phyloP scores from a whole-genome alignment of 2,113 vertebrate genomes.

The Dromaius novaehollandiae region DNA sequence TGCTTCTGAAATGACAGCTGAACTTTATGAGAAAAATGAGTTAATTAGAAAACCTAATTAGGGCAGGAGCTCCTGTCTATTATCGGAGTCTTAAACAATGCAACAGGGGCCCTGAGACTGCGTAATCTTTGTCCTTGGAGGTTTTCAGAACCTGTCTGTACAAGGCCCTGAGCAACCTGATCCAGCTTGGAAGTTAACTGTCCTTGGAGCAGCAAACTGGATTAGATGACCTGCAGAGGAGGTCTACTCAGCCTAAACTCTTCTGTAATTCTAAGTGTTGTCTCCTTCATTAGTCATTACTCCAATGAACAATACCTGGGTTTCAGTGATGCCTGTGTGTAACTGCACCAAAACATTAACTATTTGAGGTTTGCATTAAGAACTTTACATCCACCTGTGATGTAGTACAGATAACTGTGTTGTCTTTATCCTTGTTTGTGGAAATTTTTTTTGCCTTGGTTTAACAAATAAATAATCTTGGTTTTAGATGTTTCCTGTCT shows the following conservation, averaged over 20 bases:
- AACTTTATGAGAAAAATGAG: background rate
- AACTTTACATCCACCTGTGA: background rate
- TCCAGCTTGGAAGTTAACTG: background rate
- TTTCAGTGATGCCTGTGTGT: background rate
- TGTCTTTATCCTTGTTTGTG: background rate
- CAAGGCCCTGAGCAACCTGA: background rate
- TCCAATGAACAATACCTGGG: background rate
- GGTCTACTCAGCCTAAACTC: background rate
- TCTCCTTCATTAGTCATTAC: background rate
- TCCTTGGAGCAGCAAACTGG: background rate
- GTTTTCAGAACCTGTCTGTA: background rate
- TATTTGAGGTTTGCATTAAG: background rate
- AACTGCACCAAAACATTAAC: background rate
- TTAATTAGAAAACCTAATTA: background rate
- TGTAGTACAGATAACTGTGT: background rate
- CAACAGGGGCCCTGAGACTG: fast-evolving
- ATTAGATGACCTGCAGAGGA: background rate
- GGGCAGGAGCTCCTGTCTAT: background rate
- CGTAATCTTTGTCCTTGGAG: background rate
- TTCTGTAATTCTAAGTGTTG: background rate
- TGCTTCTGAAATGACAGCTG: background rate
- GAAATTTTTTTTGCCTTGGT: background rate
- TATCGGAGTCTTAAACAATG: background rate
- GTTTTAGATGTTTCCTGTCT: background rate
- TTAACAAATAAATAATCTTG: background rate